Base-by-base conservation (phyloP, 2,888 invertebrate species). In the Agrilus biguttatus region DNA sequence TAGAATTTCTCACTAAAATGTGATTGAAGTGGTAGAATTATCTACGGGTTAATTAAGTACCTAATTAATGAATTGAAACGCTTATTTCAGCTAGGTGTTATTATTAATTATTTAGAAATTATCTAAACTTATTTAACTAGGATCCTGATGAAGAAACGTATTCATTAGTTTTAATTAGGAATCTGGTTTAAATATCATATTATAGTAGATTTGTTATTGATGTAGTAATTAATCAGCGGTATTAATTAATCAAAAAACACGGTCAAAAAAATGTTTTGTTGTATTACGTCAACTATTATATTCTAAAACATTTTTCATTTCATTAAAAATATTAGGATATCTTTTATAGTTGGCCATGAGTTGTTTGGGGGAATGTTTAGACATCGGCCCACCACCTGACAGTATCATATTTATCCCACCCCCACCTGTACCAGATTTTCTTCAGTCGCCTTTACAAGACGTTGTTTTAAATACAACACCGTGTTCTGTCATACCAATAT, bases 401-500 rank as follows among this genome's bases (percentile, higher is more conserved):
- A 79, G 75, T 45, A 87, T 88, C 51, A 69, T 87, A 41, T 80
- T 79, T 55, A 79, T 89, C 71, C 89, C 89, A 7, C 89, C 89
- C 36, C 89, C 89, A 0, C 89, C 88, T 1, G 70, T 85, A 51
- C 88, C 88, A 3, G 74, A 80, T 1, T 87, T 86, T 66, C 69
- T 89, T 42, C 72, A 73, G 50, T 67, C 69, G 41, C 57, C 61
- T 42, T 49, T 70, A 45, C 66, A 70, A 8, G 61, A 63, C 49
- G 51, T 62, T 19, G 50, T 59, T 32, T 49, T 60, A 38, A 75
- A 77, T 59, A 74, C 77, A 13, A 77, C 78, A 33, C 77, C 80
- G 0, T 80, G 81, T 57, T 71, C 77, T 40, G 77, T 79, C 3
- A 65, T 71, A n/a, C 70, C 71, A 47, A 67, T 78, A 51, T 80